Conservation (phyloP, 2,888 invertebrate genomes). For the Synanthedon tipuliformis region DNA sequence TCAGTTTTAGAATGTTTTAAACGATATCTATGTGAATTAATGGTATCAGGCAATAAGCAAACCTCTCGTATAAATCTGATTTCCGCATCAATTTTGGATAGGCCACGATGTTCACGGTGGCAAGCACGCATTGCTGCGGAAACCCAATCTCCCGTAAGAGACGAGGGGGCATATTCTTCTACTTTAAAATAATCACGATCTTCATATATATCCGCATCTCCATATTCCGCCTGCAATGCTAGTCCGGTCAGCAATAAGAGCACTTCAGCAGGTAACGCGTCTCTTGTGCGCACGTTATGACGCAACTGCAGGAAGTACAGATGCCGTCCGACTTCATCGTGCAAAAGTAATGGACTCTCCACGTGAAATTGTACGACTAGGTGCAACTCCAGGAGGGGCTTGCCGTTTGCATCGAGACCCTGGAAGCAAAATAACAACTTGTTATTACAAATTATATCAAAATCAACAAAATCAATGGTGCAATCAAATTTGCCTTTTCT, state of each 20-base stretch:
- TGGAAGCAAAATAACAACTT: conserved; percentile 41
- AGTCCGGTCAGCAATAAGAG: conserved; percentile 86
- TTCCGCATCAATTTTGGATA: conserved; percentile 85
- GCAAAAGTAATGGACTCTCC: conserved; percentile 88
- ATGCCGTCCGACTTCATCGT: conserved; percentile 91
- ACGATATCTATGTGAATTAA: conserved; percentile 90
- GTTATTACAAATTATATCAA: neutral
- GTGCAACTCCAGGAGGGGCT: conserved; percentile 88
- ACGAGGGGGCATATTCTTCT: conserved; percentile 85
- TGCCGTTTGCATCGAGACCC: conserved; percentile 91
- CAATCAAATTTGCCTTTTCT: neutral
- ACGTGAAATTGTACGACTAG: conserved; percentile 95
- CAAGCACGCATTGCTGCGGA: conserved; percentile 76
- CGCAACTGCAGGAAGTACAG: conserved; percentile 96
- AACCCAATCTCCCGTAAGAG: conserved; percentile 72
- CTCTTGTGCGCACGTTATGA: conserved; percentile 83
- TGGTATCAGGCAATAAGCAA: conserved; percentile 83
- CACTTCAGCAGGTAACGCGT: conserved; percentile 72
- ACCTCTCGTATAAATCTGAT: conserved; percentile 90
- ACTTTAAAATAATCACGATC: conserved; percentile 76
- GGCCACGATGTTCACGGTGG: conserved; percentile 84
- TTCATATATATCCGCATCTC: conserved; percentile 73
- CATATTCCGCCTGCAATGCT: conserved; percentile 93
- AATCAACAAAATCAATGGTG: neutral
- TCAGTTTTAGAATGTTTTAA: conserved; percentile 83